Evolutionary conservation across 2,113 vertebrate species (phyloP), one percentile per base, ranked within the genome.

Genomic region (Hassar affinis): DNA sequence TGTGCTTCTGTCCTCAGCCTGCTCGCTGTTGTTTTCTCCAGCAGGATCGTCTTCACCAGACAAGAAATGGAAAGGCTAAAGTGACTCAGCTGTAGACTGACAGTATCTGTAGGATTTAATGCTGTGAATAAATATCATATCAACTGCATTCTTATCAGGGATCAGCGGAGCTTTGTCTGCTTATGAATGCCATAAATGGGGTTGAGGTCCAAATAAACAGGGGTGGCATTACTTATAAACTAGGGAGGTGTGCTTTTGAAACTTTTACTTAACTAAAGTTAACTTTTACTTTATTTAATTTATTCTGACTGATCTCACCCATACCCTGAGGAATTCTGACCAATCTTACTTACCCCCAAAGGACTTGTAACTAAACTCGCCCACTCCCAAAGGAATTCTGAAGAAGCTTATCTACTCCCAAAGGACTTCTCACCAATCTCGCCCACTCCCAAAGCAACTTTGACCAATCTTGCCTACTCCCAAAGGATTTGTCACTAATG

Each of bases 1-100:
- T 94, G 94, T 0, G 95, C 96, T 0, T 93, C 93, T 0, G 90
- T 78, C n/a, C 88, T 97, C 17, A 95, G 95, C 1, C 82, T 96
- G 20, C 90, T 96, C 0, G 95, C 95, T 79, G 93, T 96, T 83
- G 94, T 94, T 88, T 95, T 96, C 74, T 95, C 96, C 6, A 94
- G 93, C 81, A 93, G 91, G 89, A 93, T 96, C 0, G 91, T 95
- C 66, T 97, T 96, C 87, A 94, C 95, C 64, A 94, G 93, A 84
- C 90, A 86, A 0, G 95, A 97, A 88, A 92, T 96, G 78, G 81
- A 85, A 45, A 27, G 71, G 20, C 64, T 78, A 4, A 22, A 79
- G n/a, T 85, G 77, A 87, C 30, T 79, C 74, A 11, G 11, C 45
- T 30, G n/a, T 51, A 51, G 47, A 18, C n/a, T 75, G 27, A 51